Evolutionary conservation across 2,888 invertebrate genomes (phyloP), one percentile per base, ranked within the genome.

Genomic region (Morpho helenor): DNA sequence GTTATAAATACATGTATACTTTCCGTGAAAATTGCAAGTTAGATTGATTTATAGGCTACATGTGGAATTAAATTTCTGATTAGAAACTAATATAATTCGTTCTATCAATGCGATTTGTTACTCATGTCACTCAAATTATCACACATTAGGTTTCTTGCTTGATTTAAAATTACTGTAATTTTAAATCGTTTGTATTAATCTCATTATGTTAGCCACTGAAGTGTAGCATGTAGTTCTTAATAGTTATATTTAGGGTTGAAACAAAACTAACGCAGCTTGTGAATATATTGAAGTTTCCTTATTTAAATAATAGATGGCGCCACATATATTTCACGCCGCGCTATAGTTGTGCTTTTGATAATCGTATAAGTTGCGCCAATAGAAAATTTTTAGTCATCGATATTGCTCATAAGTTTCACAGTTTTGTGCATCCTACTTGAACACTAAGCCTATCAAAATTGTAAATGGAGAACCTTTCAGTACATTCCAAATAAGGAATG

Each of bases 21-120:
- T 56, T 62, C 67, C 71, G 62, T 70, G 68, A 62, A 68, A 68
- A 68, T 66, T 60, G 54, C 57, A 61, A 57, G 66, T 64, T 61
- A 66, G 63, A 70, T 72, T 71, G 73, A 72, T 67, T 69, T 67
- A 68, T 66, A 49, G 65, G 52, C 60, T 62, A 64, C 59, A 59
- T 63, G 62, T 66, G 56, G 61, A 67, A 68, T 64, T 62, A 63
- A 56, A 63, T 58, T 61, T 68, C 61, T 57, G 64, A 70, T 71
- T 70, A 62, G 66, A 52, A 59, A 64, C 66, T 65, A 62, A 60
- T 67, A 61, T 52, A 51, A 69, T 73, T 71, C 63, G 71, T 68
- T 69, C 65, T 67, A 66, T 65, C 65, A 61, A 56, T 59, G 47
- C 57, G 56, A 66, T 68, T 67, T 63, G 62, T 52, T 66, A 57